Evolutionary conservation across 2,797 vertebrate genomes (phyloP), one percentile per base, ranked within the genome.

Genomic region (Potorous gilbertii): DNA sequence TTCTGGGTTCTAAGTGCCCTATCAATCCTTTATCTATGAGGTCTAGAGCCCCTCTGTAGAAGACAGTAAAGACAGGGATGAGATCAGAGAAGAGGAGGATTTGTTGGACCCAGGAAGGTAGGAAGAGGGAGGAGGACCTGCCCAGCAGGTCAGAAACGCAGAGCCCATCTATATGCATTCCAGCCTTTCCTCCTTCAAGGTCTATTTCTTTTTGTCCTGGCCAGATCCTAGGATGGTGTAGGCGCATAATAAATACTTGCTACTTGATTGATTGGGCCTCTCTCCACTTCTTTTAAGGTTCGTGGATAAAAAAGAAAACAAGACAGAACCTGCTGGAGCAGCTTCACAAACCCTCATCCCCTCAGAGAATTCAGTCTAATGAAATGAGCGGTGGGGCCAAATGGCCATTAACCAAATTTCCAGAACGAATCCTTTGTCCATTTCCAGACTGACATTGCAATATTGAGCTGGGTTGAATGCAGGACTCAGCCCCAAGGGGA

Each of bases 371-470:
- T 95, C 66, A 55, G 56, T 28, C 90, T n/a, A 59, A 94, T 52
- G 62, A 74, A 56, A 89, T 89, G 54, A 95, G 87, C 13, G 59
- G 57, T 21, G 0, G 89, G 92, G 94, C 96, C 94, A 93, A 91
- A 16, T n/a, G 56, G 66, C 90, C 21, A 94, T 94, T 94, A 93
- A 93, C 93, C 94, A 93, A 57, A 92, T 92, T 59, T 74, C 56
- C 31, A 21, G 66, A 57, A 59, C 55, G 11, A 91, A 87, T 81
- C 28, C 91, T 92, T 55, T 74, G 90, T 92, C 91, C 59, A 27
- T 56, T 54, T 1, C 12, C 34, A 24, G 4, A 55, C 87, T 40
- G 92, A 90, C 92, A 87, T 55, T 87, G 92, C 90, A 95, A 94
- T 95, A 94, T n/a, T 50, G 92, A 74, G 90, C 66, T 55, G 11